Evolutionary conservation across 2,113 vertebrate species (phyloP).

Genomic region (Rhabdornis inornatus): DNA sequence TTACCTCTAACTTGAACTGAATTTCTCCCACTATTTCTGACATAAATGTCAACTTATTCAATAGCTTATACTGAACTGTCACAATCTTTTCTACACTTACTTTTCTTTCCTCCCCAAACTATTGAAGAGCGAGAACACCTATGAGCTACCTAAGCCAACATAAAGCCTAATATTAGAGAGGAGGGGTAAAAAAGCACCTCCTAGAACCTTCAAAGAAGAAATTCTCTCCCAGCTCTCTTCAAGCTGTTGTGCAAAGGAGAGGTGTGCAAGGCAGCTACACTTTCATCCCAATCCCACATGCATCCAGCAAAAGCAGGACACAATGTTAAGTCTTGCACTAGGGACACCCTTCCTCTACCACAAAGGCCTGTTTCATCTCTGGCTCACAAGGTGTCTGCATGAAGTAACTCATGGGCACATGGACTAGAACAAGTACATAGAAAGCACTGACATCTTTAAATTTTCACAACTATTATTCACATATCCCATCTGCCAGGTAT

Average conservation of each 20-base stretch:
- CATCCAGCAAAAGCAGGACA: background rate
- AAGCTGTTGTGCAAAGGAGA: background rate
- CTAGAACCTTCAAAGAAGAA: background rate
- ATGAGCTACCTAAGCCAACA: background rate
- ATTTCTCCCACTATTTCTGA: background rate
- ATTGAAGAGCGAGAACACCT: background rate
- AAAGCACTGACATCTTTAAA: background rate
- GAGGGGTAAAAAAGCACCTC: background rate
- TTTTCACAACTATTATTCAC: background rate
- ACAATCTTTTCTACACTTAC: background rate
- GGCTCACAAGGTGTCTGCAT: background rate
- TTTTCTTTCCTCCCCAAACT: background rate
- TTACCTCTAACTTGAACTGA: background rate
- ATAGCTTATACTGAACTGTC: background rate
- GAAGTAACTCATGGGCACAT: background rate
- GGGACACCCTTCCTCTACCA: background rate
- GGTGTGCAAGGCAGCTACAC: accelerated
- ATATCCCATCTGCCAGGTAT: background rate
- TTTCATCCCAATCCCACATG: background rate
- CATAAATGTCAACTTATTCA: background rate
- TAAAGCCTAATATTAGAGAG: background rate
- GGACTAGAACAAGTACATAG: background rate
- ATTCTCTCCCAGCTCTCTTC: background rate
- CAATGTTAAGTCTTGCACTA: accelerated
- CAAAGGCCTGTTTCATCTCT: background rate